Base-by-base conservation (phyloP, 2,888 invertebrate species). In the Xestia rhomboidea region DNA sequence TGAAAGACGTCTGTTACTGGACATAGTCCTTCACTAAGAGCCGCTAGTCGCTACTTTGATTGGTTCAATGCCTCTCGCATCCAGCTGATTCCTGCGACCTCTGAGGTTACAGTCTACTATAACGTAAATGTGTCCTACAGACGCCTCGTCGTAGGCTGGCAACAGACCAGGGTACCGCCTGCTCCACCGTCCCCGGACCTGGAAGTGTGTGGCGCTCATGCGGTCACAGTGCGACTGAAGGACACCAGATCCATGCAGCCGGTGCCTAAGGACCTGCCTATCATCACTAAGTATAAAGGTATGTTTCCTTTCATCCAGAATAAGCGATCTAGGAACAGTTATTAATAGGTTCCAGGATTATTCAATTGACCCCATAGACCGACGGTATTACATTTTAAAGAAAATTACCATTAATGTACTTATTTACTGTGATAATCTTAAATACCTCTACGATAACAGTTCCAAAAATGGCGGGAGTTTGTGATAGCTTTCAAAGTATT, bases 261-360 rank as follows among this genome's bases (percentile, higher is more conserved):
- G 78, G 98, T 98, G 90, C 98, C 98, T 38, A 97, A 98, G 66
- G 98, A 98, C 90, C 98, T 98, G 30, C 97, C 98, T 24, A 98
- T 99, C 79, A 98, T 98, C 89, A 99, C 99, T 57, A 99, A 99
- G 96, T 99, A 98, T 94, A 99, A 98, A 98, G 98, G 99, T 99
- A 94, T 93, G 82, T n/a, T 27, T 15, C 13, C 0, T n/a, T 51
- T 44, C 13, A 44, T 27, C 5, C 18, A 30, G 27, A 30, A 27
- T 15, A 27, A 8, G 8, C 1, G 18, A 18, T 18, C 15, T 18
- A n/a, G n/a, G 11, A n/a, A 11, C n/a, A 15, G n/a, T 27, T 15
- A 13, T 27, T 2, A 13, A 10, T 41, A 69, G 8, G 24, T 18
- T 13, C 1, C 6, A 18, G 8, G 13, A 44, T 49, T 49, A 49